phyloP scores from a whole-genome alignment of 92 coral and sea anemone species.

The Metridium senile region DNA sequence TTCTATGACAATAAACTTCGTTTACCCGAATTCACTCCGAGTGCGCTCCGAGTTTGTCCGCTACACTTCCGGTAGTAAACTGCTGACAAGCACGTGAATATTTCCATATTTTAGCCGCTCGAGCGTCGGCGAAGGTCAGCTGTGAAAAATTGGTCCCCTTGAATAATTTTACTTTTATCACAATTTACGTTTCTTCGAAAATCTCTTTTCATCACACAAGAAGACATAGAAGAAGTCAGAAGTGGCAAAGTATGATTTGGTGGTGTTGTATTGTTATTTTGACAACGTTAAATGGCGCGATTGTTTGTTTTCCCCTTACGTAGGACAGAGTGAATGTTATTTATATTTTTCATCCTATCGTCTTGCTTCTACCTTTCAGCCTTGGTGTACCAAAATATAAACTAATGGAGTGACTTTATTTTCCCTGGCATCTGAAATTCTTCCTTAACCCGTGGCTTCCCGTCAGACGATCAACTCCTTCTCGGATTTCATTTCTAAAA shows the following conservation, averaged over 20 bases:
- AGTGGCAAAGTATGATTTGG: background rate
- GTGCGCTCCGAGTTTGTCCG: background rate
- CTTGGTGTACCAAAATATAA: background rate
- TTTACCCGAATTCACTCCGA: background rate
- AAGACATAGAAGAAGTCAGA: background rate
- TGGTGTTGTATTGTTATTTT: background rate
- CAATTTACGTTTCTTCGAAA: background rate
- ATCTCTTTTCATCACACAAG: background rate
- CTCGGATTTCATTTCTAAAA: background rate
- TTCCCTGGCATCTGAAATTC: background rate
- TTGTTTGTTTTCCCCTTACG: conserved; percentile 12
- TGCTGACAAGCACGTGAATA: conserved; percentile 10
- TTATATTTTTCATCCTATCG: conserved; percentile 7
- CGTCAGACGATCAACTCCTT: background rate
- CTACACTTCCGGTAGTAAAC: background rate
- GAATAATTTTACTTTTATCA: background rate
- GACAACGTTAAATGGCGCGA: background rate
- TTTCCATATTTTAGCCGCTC: background rate
- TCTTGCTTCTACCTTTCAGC: background rate
- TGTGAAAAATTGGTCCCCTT: background rate
- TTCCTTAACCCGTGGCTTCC: background rate
- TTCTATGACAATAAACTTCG: conserved; percentile 28
- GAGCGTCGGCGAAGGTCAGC: conserved; percentile 7
- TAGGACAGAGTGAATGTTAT: conserved; percentile 8
- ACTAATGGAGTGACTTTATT: conserved; percentile 1